Base-by-base conservation (phyloP, 2,113 vertebrate species). In the Castor canadensis region DNA sequence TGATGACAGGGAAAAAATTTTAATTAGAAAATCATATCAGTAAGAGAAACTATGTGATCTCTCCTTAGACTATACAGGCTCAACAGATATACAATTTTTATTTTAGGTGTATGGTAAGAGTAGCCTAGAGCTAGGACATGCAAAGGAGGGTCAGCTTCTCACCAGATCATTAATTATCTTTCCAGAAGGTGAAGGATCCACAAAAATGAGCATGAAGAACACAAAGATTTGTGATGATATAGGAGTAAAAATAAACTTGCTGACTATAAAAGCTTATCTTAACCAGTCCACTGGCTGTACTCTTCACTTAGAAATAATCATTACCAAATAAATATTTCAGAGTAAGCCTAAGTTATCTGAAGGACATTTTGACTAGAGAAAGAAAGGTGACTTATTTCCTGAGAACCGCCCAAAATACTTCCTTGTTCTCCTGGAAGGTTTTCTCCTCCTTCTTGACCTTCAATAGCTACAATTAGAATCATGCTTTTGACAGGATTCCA, bases 291-390 rank as follows among this genome's bases (percentile, higher is more conserved):
- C 13, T 60, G 67, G 26, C 60, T 77, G 58, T 28, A 71, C 32
- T 88, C 40, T 87, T 66, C 40, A 77, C 72, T 52, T 84, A 76
- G 30, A 88, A 89, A 87, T 79, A 90, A 84, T 80, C 38, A 75
- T 45, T 60, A 66, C 24, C 62, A 95, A 95, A 88, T 45, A 93
- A 88, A 62, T 84, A 87, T 45, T 84, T 81, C 73, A 77, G 47
- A 77, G 49, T 6, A 87, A 77, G 72, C 8, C 62, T 54, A 86
- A 69, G 58, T 43, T 71, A 91, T 91, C 40, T 81, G 28, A 28
- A 91, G 60, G 45, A 81, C 47, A 82, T 30, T 91, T 80, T 86
- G 80, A 89, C 72, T 43, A 84, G 1, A 95, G 38, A 82, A 71
- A 60, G 30, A 92, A 91, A 83, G 28, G 43, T 40, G 56, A 72